Evolutionary conservation across 2,888 invertebrate genomes (phyloP), one percentile per base, ranked within the genome.

Genomic region (Epirrhoe tristata): DNA sequence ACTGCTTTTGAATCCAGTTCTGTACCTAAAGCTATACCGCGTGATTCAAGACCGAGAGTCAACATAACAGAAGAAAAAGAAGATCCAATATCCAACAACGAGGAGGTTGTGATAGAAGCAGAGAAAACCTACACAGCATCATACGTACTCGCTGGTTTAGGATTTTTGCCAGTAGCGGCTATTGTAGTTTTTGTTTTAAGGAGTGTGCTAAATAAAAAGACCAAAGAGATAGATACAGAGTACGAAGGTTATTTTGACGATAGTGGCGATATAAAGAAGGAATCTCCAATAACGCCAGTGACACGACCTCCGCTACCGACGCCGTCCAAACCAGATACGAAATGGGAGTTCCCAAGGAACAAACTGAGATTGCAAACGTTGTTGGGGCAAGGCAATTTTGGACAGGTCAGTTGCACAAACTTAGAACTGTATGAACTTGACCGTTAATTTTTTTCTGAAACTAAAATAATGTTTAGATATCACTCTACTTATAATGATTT

Each of bases 311-410:
- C 94, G 10, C 77, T 94, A 69, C 93, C 94, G 0, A 88, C 94
- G 16, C 93, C 93, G 3, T 83, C 93, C 1, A 94, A 94, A 75
- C 94, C 94, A 51, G 95, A 95, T 74, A 94, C 94, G 57, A 94
- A 95, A 79, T 96, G 96, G 95, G 97, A 97, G 83, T 97, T 97
- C 81, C 96, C 97, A 0, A 94, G 97, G 72, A 95, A 95, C 71
- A 96, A 97, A 77, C 93, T 97, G 55, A 94, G 96, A 51, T 90
- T 97, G 63, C 96, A 97, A 80, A 97, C 97, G 17, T 94, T 97
- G 59, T 89, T 97, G 32, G 97, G 97, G 6, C 97, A 97, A 88
- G 97, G 97, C 43, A 97, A 97, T 86, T 97, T 97, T 84, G 97
- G 97, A 31, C 96, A 96, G 94, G 96, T 96, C 79, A 77, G 76